Evolutionary conservation across 2,797 vertebrate genomes (phyloP), one percentile per base, ranked within the genome.

Genomic region (Alosa sapidissima): DNA sequence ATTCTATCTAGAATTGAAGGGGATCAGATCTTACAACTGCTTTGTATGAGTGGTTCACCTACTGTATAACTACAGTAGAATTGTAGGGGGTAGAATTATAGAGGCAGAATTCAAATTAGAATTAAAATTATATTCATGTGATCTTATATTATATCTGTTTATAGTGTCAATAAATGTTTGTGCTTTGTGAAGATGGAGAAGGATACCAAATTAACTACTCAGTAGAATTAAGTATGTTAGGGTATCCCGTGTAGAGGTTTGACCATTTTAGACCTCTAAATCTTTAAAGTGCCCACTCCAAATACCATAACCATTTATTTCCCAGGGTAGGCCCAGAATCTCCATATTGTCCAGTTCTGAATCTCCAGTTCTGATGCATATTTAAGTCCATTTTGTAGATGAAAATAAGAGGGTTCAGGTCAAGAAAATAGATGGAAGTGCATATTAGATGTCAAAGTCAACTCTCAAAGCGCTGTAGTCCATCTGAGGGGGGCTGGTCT

Each of bases 401-500:
- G n/a, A 33, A 65, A 65, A 13, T 10, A 28, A 33, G 9, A 62
- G 8, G 19, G 54, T 21, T 55, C 54, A 60, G 21, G 21, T 60
- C 58, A 60, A 58, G 58, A 60, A 24, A 60, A n/a, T 60, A 24
- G 58, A 60, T 8, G n/a, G 58, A 24, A 21, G n/a, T 8, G 21
- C 2, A 24, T 9, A 24, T 24, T 60, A n/a, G n/a, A 24, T 8
- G 58, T 60, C n/a, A 24, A 24, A 24, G 65, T 72, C 65, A 72
- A 41, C 65, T 72, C n/a, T 78, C 72, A n/a, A 21, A 19, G 5
- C 36, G 72, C 36, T 78, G 72, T 19, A 78, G 36, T 21, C 72
- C 72, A 16, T 47, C 41, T 9, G 36, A 47, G 36, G 72, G 89
- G 90, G 47, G 81, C 93, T 4, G 95, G 82, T 97, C 96, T 87